A percentile compares a stretch with the other conserved stretches of the same genome.
phyloP scores from a whole-genome alignment of 2,113 vertebrate genomes.

The Boleophthalmus pectinirostris region DNA sequence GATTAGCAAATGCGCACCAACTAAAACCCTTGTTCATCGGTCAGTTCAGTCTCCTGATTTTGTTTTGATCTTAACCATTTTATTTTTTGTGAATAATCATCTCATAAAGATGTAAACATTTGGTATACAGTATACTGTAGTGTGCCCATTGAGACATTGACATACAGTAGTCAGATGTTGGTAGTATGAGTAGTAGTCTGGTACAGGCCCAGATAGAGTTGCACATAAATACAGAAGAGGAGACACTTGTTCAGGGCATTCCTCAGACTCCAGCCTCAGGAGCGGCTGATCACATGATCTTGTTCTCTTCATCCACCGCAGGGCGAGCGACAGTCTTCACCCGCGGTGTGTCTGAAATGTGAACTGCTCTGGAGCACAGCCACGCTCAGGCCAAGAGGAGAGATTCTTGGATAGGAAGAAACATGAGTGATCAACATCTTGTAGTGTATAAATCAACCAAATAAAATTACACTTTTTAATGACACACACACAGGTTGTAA shows the following conservation, averaged over 20 bases:
- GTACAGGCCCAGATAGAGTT: slow-evolving; percentile 44
- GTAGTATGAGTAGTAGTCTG: slow-evolving; percentile 4
- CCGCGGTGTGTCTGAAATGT: slow-evolving; percentile 76
- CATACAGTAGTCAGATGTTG: background rate
- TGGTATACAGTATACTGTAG: background rate
- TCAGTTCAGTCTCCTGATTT: background rate
- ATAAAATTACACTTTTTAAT: background rate
- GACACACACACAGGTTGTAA: background rate
- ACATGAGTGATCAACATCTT: slow-evolving; percentile 2
- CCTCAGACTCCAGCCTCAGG: slow-evolving; percentile 60
- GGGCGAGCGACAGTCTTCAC: slow-evolving; percentile 63
- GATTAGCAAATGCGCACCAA: no score
- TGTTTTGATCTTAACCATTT: background rate
- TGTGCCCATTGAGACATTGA: background rate
- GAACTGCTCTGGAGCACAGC: slow-evolving; percentile 67
- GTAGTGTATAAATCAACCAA: background rate
- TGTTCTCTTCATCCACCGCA: slow-evolving; percentile 69
- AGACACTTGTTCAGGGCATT: slow-evolving; percentile 60
- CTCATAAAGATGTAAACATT: background rate
- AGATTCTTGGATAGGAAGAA: slow-evolving; percentile 10
- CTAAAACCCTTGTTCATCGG: no score
- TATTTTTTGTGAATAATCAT: background rate
- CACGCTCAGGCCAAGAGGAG: slow-evolving; percentile 52
- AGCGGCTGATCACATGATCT: slow-evolving; percentile 70
- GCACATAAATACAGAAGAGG: slow-evolving; percentile 42